Evolutionary conservation across 2,888 invertebrate genomes (phyloP).

Genomic region (Xestia rhomboidea): DNA sequence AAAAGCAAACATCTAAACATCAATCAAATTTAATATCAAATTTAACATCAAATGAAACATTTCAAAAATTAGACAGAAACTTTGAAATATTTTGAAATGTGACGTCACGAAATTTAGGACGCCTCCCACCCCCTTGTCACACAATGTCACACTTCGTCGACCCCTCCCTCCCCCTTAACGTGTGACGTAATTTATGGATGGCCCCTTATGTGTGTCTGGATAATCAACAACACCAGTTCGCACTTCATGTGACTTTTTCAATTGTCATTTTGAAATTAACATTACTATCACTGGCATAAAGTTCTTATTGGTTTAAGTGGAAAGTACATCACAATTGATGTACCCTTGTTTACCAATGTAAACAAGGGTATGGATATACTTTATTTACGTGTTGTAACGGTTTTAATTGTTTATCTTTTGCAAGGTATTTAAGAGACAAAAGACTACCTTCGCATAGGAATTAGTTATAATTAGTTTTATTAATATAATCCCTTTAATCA

Average conservation of each 20-base stretch:
- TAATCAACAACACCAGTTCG: background rate
- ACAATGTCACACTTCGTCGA: too few species aligned
- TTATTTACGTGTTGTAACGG: background rate
- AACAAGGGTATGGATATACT: background rate
- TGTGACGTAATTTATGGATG: too few species aligned
- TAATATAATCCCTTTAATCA: constrained; percentile 22
- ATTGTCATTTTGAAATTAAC: background rate
- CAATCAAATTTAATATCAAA: too few species aligned
- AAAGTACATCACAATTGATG: background rate
- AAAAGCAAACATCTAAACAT: too few species aligned
- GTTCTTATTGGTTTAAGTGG: background rate
- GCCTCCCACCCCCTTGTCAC: too few species aligned
- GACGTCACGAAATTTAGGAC: too few species aligned
- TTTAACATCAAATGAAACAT: too few species aligned
- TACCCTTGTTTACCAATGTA: too few species aligned
- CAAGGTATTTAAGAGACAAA: constrained; percentile 26
- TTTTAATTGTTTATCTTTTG: constrained; percentile 27
- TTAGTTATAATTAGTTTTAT: constrained; percentile 30
- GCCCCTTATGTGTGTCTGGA: background rate
- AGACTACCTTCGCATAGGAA: constrained; percentile 25
- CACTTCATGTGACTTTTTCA: background rate
- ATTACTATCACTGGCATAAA: background rate
- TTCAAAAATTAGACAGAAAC: too few species aligned
- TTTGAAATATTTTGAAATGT: too few species aligned
- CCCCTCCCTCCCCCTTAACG: too few species aligned